These are phyloP conservation scores for Drosophila truncata DNA, from an alignment of 1,140 invertebrate species.

Conservation along the genomic window DNA sequence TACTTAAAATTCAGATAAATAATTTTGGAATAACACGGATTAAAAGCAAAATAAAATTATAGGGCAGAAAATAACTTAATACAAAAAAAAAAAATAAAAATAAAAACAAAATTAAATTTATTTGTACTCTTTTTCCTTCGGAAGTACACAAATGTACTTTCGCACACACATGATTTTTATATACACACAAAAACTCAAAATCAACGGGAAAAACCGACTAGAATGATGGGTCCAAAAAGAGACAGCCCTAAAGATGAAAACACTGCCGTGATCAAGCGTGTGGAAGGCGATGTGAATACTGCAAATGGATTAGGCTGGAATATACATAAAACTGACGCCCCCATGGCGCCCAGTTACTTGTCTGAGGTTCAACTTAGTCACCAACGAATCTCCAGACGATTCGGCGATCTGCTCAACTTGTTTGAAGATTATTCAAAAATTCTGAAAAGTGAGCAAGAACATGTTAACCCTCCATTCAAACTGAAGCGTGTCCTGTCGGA, in stretches of 20 bases:
- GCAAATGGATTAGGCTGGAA: conserved; percentile 43
- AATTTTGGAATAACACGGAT: conserved; percentile 23
- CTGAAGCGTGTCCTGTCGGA: conserved; percentile 50
- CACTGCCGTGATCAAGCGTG: neutral
- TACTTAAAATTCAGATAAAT: conserved; percentile 1
- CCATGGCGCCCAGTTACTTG: conserved; percentile 22
- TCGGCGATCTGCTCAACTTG: conserved; percentile 55
- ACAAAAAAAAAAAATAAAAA: too few species aligned
- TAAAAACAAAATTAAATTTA: neutral
- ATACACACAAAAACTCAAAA: conserved; percentile 10
- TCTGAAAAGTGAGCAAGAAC: conserved; percentile 29
- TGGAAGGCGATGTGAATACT: neutral
- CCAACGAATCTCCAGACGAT: conserved; percentile 56
- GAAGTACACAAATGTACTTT: conserved; percentile 8
- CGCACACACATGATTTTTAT: conserved; percentile 26
- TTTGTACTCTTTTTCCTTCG: conserved; percentile 16
- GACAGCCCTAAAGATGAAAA: conserved; percentile 2
- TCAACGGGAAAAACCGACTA: neutral
- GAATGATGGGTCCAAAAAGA: conserved; percentile 6
- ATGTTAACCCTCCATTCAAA: neutral
- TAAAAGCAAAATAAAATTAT: conserved; percentile 6
- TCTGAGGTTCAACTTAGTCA: conserved; percentile 58
- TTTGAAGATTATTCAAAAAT: conserved; percentile 59
- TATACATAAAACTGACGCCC: neutral
- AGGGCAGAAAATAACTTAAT: neutral